A percentile compares a stretch with the other conserved stretches of the same genome.
These are phyloP conservation scores for Oncorhynchus mykiss DNA, from an alignment of 2,113 vertebrate species.

Conservation along the genomic window DNA sequence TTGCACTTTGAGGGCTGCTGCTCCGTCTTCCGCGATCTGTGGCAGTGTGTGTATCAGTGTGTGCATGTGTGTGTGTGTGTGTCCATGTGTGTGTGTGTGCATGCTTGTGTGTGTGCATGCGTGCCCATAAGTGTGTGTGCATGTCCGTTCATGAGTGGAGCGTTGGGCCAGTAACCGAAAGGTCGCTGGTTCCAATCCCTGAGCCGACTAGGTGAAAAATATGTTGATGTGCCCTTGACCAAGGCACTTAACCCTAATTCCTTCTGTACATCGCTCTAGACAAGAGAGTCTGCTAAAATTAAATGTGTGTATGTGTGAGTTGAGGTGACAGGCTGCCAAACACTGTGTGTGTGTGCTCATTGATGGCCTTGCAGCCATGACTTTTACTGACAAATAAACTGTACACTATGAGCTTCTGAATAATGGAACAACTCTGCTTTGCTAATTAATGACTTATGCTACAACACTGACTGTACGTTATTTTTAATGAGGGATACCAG, in stretches of 20 bases:
- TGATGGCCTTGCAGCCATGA: not conserved
- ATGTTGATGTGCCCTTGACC: no score
- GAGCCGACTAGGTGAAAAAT: no score
- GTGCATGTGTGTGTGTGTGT: not conserved
- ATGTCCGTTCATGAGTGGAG: no score
- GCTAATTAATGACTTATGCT: no score
- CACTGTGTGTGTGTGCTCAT: slow-evolving; percentile 46
- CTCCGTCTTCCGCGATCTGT: not conserved
- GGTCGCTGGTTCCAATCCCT: no score
- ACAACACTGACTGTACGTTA: no score
- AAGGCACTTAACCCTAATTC: no score
- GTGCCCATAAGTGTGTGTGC: no score
- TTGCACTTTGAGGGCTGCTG: slow-evolving; percentile 81
- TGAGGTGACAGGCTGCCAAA: slow-evolving; percentile 80
- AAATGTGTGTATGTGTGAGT: slow-evolving; percentile 51
- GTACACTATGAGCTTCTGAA: not conserved
- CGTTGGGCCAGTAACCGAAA: no score
- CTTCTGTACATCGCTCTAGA: no score
- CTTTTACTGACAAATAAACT: not conserved
- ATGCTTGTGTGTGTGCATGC: not conserved
- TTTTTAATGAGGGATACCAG: no score
- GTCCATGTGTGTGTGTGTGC: not conserved
- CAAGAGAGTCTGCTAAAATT: not conserved
- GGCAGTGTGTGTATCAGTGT: not conserved
- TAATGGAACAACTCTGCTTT: no score